phyloP scores from a whole-genome alignment of 2,888 invertebrate species.

The Hyalella azteca region DNA sequence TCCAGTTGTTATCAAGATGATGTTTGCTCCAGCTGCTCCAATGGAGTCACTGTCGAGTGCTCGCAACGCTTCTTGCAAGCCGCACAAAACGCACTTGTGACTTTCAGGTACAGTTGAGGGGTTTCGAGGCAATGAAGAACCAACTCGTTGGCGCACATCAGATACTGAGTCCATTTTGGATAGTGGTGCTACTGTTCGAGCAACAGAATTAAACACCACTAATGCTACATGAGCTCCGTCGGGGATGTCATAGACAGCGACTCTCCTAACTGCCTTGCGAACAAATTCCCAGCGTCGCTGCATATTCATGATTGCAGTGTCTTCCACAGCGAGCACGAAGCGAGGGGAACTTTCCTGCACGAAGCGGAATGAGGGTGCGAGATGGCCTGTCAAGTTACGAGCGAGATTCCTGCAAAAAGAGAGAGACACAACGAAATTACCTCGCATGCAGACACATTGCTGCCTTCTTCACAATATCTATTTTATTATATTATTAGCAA shows the following conservation, averaged over 20 bases:
- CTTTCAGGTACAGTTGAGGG: slow-evolving; percentile 57
- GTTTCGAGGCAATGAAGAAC: slow-evolving; percentile 55
- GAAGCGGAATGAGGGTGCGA: slow-evolving; percentile 46
- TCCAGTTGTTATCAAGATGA: slow-evolving; percentile 55
- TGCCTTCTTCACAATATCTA: background rate
- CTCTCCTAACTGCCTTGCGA: slow-evolving; percentile 69
- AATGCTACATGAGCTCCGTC: slow-evolving; percentile 62
- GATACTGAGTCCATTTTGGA: slow-evolving; percentile 54
- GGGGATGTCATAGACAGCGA: slow-evolving; percentile 68
- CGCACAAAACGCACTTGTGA: slow-evolving; percentile 56
- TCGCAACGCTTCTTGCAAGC: slow-evolving; percentile 54
- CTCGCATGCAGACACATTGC: background rate
- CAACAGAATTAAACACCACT: slow-evolving; percentile 56
- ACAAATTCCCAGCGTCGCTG: slow-evolving; percentile 70
- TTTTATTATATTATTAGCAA: no score
- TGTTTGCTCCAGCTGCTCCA: slow-evolving; percentile 53
- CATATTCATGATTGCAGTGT: slow-evolving; percentile 56
- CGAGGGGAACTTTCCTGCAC: slow-evolving; percentile 54
- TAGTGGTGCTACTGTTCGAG: slow-evolving; percentile 50
- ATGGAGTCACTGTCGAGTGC: slow-evolving; percentile 45
- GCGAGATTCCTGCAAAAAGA: slow-evolving; percentile 47
- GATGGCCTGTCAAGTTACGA: slow-evolving; percentile 46
- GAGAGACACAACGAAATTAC: slow-evolving; percentile 39
- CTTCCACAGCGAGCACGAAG: slow-evolving; percentile 54
- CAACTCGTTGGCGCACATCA: slow-evolving; percentile 55